Conservation (phyloP, 2,888 invertebrate species). For the Digitonthophagus gazella region DNA sequence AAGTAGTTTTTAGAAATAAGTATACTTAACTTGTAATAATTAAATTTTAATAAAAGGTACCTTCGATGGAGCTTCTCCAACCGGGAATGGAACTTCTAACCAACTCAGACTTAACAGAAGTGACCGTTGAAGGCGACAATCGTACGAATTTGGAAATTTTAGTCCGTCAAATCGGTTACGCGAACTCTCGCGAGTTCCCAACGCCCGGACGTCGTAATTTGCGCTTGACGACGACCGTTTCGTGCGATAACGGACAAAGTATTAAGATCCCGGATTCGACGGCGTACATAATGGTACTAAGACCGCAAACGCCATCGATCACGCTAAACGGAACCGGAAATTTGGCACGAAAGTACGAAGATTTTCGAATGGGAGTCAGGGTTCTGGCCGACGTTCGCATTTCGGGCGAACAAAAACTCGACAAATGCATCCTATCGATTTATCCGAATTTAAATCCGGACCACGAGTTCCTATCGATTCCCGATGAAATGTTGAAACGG, state of each 20-base stretch:
- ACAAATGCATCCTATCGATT: conserved; percentile 91
- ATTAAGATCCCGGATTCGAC: conserved; percentile 75
- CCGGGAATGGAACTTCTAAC: conserved; percentile 76
- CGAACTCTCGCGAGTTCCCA: conserved; percentile 87
- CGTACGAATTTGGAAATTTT: conserved; percentile 86
- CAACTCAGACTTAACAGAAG: conserved; percentile 78
- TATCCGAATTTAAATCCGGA: conserved; percentile 95
- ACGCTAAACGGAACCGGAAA: conserved; percentile 78
- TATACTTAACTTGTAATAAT: too few species aligned
- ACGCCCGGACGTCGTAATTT: conserved; percentile 93
- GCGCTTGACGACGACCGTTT: conserved; percentile 74
- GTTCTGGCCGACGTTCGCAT: conserved; percentile 87
- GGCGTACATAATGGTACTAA: conserved; percentile 83
- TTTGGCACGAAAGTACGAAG: conserved; percentile 80
- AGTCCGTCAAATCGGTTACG: conserved; percentile 84
- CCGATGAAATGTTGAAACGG: conserved; percentile 68
- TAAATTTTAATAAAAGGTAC: conserved; percentile 53
- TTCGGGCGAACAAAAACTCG: conserved; percentile 72
- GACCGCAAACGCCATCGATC: conserved; percentile 82
- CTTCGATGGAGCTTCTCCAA: conserved; percentile 70
- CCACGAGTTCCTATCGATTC: conserved; percentile 84
- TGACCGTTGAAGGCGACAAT: conserved; percentile 89
- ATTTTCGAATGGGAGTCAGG: conserved; percentile 81
- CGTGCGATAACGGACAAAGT: conserved; percentile 71
- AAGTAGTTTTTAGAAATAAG: neutral